Percentiles rank a stretch among this genome's conserved stretches.
phyloP scores from a whole-genome alignment of 2,113 vertebrate genomes.

The Kryptolebias marmoratus region DNA sequence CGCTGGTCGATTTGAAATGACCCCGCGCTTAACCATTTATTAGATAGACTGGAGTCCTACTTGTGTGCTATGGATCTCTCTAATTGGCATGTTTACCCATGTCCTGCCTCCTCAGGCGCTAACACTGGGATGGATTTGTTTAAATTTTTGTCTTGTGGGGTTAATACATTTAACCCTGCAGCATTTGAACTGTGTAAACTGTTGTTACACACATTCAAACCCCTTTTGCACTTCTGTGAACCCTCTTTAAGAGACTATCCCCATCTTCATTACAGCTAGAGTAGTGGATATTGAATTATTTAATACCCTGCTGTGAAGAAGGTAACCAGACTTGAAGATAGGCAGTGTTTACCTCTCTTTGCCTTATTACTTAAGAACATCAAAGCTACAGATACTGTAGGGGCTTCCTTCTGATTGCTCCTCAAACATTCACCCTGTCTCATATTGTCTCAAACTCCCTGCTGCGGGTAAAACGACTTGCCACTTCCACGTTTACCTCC shows the following conservation, averaged over 20 bases:
- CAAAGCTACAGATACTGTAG: conserved; percentile 43
- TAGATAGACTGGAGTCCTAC: conserved; percentile 70
- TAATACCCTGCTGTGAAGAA: conserved; percentile 51
- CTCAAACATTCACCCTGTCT: conserved; percentile 32
- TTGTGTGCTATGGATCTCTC: conserved; percentile 71
- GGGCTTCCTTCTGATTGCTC: conserved; percentile 47
- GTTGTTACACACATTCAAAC: conserved; percentile 36
- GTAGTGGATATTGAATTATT: conserved; percentile 54
- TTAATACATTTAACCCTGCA: conserved; percentile 64
- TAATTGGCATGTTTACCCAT: conserved; percentile 79
- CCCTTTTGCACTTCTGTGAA: conserved; percentile 21
- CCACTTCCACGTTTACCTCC: conserved; percentile 45
- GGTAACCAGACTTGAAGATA: conserved; percentile 40
- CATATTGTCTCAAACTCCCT: conserved; percentile 31
- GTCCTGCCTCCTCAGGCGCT: conserved; percentile 52
- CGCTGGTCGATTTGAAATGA: conserved; percentile 74
- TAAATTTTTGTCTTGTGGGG: conserved; percentile 59
- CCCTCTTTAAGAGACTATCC: conserved; percentile 32
- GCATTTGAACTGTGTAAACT: conserved; percentile 50
- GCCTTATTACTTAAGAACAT: conserved; percentile 62
- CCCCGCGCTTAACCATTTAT: conserved; percentile 76
- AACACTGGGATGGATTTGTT: conserved; percentile 65
- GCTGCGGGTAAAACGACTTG: conserved; percentile 48
- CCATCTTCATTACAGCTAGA: conserved; percentile 23
- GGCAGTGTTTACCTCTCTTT: conserved; percentile 46